Evolutionary conservation across 2,888 invertebrate genomes (phyloP).

Genomic region (Choristoneura rosaceana): DNA sequence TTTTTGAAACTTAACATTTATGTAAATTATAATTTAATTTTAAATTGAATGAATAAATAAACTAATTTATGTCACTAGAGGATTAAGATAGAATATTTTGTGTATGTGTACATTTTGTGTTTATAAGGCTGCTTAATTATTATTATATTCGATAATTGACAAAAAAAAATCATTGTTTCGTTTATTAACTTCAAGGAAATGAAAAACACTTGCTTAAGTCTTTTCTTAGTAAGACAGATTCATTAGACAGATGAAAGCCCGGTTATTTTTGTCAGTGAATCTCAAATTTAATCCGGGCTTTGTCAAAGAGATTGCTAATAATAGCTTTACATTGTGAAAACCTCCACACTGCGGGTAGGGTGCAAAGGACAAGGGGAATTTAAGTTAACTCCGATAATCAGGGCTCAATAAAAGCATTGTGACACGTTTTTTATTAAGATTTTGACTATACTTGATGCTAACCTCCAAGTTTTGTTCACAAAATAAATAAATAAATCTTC

Average conservation of each 20-base stretch:
- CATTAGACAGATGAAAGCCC: constrained; percentile 13
- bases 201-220: neutral
- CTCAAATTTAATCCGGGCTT: constrained; percentile 22
- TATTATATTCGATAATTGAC: too few species aligned
- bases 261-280: constrained; percentile 20
- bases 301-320: constrained; percentile 19
- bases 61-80: too few species aligned
- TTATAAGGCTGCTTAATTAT: too few species aligned
- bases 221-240: constrained; percentile 5
- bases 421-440: constrained; percentile 8
- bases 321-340: constrained; percentile 22
- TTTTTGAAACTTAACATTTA: too few species aligned
- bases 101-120: too few species aligned
- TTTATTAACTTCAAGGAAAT: neutral
- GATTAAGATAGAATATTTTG: too few species aligned
- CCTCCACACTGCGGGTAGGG: constrained; percentile 14
- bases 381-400: constrained; percentile 21
- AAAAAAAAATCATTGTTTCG: neutral
- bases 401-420: constrained; percentile 18
- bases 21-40: too few species aligned
- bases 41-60: too few species aligned
- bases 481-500: too few species aligned
- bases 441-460: constrained; percentile 1
- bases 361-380: constrained; percentile 18
- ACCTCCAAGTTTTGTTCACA: neutral